Evolutionary conservation across 1,140 invertebrate species (phyloP).

Genomic region (Magallana ariakensis): DNA sequence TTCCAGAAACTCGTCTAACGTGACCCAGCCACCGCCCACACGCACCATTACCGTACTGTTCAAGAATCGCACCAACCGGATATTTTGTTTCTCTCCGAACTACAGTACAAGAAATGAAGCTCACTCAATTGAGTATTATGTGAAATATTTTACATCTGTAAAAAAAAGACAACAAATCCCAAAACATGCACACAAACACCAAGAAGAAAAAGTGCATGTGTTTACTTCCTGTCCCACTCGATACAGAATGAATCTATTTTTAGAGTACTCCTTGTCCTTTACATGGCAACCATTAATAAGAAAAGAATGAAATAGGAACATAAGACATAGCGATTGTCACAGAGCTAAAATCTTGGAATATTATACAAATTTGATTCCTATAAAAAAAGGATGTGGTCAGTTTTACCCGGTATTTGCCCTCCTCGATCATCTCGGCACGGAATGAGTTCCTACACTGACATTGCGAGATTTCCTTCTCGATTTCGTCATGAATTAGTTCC

Average conservation of each 20-base stretch:
- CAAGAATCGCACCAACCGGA: conserved; percentile 91
- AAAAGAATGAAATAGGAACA: too few relatives aligned
- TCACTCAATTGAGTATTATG: not conserved
- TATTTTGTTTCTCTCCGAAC: conserved; percentile 98
- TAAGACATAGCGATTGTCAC: too few relatives aligned
- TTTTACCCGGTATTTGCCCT: conserved; percentile 97
- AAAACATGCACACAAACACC: not conserved
- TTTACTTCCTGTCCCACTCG: not conserved
- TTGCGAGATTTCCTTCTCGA: conserved; percentile 92
- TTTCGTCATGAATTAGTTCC: conserved; percentile 94
- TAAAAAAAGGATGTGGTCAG: too few relatives aligned
- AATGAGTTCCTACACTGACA: conserved; percentile 99
- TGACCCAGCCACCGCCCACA: conserved; percentile 95
- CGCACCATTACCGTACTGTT: conserved; percentile 91
- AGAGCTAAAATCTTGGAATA: too few relatives aligned
- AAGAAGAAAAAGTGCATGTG: not conserved
- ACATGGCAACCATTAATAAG: not conserved
- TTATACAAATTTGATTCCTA: too few relatives aligned
- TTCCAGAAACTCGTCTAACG: conserved; percentile 93
- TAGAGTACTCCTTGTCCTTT: not conserved
- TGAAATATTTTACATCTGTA: not conserved
- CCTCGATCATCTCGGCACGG: conserved; percentile 97
- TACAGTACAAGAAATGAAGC: conserved; percentile 77
- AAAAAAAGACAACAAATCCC: not conserved
- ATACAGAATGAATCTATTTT: not conserved